phyloP scores from a whole-genome alignment of 2,888 invertebrate genomes.

The Pollenia amentaria region DNA sequence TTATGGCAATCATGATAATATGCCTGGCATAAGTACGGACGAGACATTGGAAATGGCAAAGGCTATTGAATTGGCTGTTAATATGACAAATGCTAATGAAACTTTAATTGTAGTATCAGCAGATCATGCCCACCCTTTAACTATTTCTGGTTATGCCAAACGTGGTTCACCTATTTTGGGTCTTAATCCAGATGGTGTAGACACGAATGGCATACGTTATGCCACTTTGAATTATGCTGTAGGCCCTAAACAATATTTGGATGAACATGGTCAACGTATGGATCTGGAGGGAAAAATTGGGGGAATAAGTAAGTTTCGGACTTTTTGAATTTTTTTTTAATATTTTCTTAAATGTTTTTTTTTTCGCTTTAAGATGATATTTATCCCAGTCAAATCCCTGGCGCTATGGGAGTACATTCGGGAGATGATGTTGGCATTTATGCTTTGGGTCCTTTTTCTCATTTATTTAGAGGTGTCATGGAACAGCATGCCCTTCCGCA shows the following conservation, averaged over 20 bases:
- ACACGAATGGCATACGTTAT: slow-evolving; percentile 85
- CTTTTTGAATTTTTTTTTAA: background rate
- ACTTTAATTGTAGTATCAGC: slow-evolving; percentile 92
- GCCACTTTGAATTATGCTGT: slow-evolving; percentile 90
- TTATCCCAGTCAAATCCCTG: slow-evolving; percentile 76
- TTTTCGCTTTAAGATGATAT: background rate
- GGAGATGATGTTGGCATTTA: slow-evolving; percentile 92
- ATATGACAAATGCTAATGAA: slow-evolving; percentile 87
- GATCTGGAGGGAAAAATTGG: slow-evolving; percentile 72
- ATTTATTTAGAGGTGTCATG: slow-evolving; percentile 90
- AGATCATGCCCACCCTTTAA: slow-evolving; percentile 92
- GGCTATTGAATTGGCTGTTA: slow-evolving; percentile 87
- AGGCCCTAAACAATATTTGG: slow-evolving; percentile 85
- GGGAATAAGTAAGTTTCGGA: background rate
- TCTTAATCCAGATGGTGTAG: slow-evolving; percentile 78
- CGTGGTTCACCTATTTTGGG: slow-evolving; percentile 86
- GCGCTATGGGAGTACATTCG: slow-evolving; percentile 88
- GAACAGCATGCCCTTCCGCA: slow-evolving; percentile 92
- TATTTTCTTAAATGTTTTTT: background rate
- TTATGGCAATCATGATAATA: slow-evolving; percentile 89
- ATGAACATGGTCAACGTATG: slow-evolving; percentile 76
- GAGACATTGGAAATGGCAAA: slow-evolving; percentile 91
- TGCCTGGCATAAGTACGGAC: slow-evolving; percentile 88
- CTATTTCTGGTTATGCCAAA: slow-evolving; percentile 89
- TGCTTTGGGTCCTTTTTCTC: slow-evolving; percentile 91